A percentile compares a stretch with the other conserved stretches of the same genome.
Evolutionary conservation across 1,140 invertebrate species (phyloP).

Genomic region (Bradysia coprophila): DNA sequence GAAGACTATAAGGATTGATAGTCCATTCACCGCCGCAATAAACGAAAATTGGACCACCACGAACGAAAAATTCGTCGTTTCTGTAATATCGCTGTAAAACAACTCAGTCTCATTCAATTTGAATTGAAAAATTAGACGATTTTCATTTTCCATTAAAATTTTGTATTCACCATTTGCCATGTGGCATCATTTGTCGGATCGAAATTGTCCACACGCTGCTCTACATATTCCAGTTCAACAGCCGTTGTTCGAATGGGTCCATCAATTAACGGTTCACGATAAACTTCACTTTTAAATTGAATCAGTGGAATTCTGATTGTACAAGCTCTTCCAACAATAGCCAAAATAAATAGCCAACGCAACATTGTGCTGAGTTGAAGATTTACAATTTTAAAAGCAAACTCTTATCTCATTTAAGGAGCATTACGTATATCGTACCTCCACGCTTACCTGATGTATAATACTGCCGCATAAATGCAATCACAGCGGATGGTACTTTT

Average conservation of each 20-base stretch:
- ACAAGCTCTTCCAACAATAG: too few species aligned
- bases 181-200: not conserved
- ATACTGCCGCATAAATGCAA: too few species aligned
- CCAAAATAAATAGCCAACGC: too few species aligned
- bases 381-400: too few species aligned
- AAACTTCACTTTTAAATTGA: too few species aligned
- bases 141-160: not conserved
- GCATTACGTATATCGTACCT: too few species aligned
- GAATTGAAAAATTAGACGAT: not conserved
- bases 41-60: slow-evolving; percentile 43
- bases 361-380: too few species aligned
- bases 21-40: slow-evolving; percentile 49
- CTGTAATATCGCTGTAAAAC: slow-evolving; percentile 31
- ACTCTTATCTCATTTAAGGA: too few species aligned
- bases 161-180: not conserved
- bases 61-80: slow-evolving; percentile 29
- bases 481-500: too few species aligned
- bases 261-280: too few species aligned
- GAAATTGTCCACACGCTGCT: not conserved
- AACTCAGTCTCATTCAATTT: not conserved
- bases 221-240: not conserved
- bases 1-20: slow-evolving; percentile 24
- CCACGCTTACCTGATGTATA: too few species aligned
- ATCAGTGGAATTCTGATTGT: too few species aligned
- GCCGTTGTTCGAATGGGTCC: not conserved